Conservation (phyloP, 2,113 vertebrate species). For the Morone chrysops region DNA sequence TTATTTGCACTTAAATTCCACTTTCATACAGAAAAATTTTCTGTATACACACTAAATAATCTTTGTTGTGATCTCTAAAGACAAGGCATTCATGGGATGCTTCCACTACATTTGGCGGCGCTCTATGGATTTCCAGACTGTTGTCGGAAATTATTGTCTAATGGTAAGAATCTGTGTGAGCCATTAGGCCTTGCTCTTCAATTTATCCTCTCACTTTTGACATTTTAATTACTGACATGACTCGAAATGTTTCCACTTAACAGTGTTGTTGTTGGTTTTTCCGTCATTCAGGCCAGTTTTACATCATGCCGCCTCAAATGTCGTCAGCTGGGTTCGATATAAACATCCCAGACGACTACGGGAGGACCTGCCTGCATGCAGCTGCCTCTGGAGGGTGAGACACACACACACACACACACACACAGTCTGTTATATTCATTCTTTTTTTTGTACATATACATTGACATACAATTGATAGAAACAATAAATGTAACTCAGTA, state of each 20-base stretch:
- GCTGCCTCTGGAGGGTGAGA: constrained; percentile 94
- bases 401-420: not conserved
- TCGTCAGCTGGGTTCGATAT: constrained; percentile 91
- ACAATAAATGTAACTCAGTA: too few relatives aligned
- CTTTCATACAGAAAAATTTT: too few relatives aligned
- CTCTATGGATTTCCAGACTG: constrained; percentile 96
- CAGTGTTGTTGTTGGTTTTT: not conserved
- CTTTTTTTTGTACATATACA: not conserved
- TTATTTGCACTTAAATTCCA: too few relatives aligned
- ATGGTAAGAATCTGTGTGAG: constrained; percentile 83
- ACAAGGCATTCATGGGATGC: constrained; percentile 94
- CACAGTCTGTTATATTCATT: not conserved
- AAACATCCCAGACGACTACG: constrained; percentile 91
- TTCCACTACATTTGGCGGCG: constrained; percentile 93
- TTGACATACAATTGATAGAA: not conserved
- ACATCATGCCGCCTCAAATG: constrained; percentile 89
- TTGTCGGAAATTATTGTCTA: constrained; percentile 96
- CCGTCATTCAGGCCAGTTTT: constrained; percentile 89
- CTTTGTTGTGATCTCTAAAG: constrained; percentile 75
- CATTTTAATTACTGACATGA: not conserved
- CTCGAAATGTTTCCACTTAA: not conserved
- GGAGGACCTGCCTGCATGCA: constrained; percentile 95
- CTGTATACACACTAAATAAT: not conserved
- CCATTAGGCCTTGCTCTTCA: not conserved
- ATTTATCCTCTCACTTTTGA: not conserved